These are phyloP conservation scores for Cybosia mesomella DNA, from an alignment of 2,888 invertebrate species.

Conservation along the genomic window DNA sequence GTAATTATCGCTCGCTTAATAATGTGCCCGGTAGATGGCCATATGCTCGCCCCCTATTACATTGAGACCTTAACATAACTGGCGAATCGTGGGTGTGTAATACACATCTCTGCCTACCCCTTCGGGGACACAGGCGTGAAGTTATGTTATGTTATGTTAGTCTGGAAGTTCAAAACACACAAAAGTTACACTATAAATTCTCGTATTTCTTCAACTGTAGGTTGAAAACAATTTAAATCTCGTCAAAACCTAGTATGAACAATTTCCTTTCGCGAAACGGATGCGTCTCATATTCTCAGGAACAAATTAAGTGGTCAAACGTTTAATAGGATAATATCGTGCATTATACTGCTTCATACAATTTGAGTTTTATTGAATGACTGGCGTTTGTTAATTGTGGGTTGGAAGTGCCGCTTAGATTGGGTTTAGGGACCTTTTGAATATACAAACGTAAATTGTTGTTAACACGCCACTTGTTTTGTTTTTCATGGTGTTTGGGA, in stretches of 20 bases:
- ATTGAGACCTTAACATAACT: too few species aligned
- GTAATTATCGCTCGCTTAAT: too few species aligned
- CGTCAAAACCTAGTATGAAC: constrained; percentile 49
- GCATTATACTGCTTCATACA: constrained; percentile 73
- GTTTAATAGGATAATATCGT: constrained; percentile 75
- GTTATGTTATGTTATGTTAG: too few species aligned
- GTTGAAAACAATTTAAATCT: constrained; percentile 34
- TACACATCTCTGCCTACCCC: too few species aligned
- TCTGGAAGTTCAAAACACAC: too few species aligned
- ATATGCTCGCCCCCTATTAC: too few species aligned
- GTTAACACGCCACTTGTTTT: background rate
- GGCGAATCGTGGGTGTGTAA: too few species aligned
- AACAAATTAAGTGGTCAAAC: constrained; percentile 69
- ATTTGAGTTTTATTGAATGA: constrained; percentile 73
- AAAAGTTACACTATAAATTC: background rate
- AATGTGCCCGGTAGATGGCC: too few species aligned
- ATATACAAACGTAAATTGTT: constrained; percentile 7
- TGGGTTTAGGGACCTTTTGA: constrained; percentile 13
- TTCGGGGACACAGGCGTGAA: too few species aligned
- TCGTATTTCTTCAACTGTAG: background rate
- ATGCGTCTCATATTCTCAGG: constrained; percentile 66
- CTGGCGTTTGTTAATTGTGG: constrained; percentile 67
- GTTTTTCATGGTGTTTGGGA: too few species aligned
- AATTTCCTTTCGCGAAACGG: constrained; percentile 59
- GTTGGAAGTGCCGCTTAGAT: constrained; percentile 54